Evolutionary conservation across 2,113 vertebrate species (phyloP).

Genomic region (Hemiprocne comata): DNA sequence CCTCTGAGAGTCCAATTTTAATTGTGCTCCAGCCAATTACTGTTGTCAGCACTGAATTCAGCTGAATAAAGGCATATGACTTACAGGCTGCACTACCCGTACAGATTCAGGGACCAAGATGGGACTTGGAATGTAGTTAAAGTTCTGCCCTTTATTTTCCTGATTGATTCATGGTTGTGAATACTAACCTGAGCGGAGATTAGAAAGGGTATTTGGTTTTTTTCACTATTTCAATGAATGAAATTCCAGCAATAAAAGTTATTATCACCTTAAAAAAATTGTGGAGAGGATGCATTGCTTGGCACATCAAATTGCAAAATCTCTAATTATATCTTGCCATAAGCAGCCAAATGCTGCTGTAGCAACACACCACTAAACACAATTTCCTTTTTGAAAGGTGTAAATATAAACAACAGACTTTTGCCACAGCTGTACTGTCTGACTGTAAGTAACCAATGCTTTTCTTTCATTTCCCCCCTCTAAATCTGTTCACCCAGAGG

Average conservation of each 20-base stretch:
- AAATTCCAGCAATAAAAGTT: constrained; percentile 17
- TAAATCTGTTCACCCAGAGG: not conserved
- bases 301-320: constrained; percentile 1
- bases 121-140: not conserved
- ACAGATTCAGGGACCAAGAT: not conserved
- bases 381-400: not conserved
- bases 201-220: not conserved
- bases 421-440: not conserved
- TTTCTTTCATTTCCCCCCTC: not conserved
- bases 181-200: not conserved
- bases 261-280: constrained; percentile 10
- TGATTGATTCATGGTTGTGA: not conserved
- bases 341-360: constrained; percentile 26
- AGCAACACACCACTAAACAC: constrained; percentile 17
- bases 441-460: not conserved
- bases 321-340: not conserved
- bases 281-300: not conserved
- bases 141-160: not conserved
- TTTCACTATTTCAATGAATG: not conserved
- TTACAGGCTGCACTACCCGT: not conserved
- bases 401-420: constrained; percentile 46
- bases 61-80: not conserved
- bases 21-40: not conserved
- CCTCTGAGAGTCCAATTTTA: constrained; percentile 6
- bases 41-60: not conserved